Evolutionary conservation across 2,888 invertebrate genomes (phyloP), one percentile per base, ranked within the genome.

Genomic region (Pachliopta kotzebuea): DNA sequence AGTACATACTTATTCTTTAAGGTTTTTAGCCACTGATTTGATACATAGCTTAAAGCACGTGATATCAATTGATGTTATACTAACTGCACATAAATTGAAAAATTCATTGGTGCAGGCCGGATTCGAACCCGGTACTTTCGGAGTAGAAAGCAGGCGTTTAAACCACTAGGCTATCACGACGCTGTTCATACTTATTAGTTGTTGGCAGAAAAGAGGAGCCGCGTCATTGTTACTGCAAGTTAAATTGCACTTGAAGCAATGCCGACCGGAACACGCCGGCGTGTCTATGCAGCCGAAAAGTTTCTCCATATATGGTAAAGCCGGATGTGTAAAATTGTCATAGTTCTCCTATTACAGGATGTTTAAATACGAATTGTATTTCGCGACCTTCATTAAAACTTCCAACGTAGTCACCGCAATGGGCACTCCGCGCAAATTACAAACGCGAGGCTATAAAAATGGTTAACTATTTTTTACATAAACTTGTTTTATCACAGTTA

Each of bases 321-420:
- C 26, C 26, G 54, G 54, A 26, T 54, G 54, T 52, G 29, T 29
- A 29, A 52, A 59, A 59, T 31, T 26, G 50, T 9, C 59, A 52
- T 52, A 59, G 52, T 59, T 52, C 50, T 21, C 50, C 50, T 9
- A 26, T 58, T 52, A 52, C 17, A 49, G 20, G 21, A 59, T 50
- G 18, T 59, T 59, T 26, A 59, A 59, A 31, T 59, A 20, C 29
- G 52, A 59, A 59, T 52, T 59, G 31, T 29, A 29, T 50, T 29
- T 29, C n/a, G 31, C 49, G 50, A 59, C 50, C 52, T 59, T 52
- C 59, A 59, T 59, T 59, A 59, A 59, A 59, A 59, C 59, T 59
- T 59, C 31, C 50, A 26, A 29, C 52, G 1, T 29, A 31, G 52
- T n/a, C n/a, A 50, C 18, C 20, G 18, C 29, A n/a, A 54, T 26